Base-by-base conservation (phyloP, 2,113 vertebrate species). In the Pollachius pollachius region DNA sequence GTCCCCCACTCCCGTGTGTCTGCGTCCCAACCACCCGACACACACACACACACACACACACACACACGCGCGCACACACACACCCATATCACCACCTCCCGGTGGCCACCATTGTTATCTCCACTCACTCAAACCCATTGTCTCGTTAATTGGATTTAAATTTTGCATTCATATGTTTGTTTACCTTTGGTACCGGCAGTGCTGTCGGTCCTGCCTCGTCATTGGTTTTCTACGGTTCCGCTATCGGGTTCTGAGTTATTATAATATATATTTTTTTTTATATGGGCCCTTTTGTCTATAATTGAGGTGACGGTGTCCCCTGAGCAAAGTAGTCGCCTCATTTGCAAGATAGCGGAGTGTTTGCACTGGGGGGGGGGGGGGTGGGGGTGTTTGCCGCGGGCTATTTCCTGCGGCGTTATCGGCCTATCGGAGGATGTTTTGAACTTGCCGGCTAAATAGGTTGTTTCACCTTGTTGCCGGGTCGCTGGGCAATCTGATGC, bases 61-160 rank as follows among this genome's bases (percentile, higher is more conserved):
- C 27, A 2, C 27, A 27, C 27, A 27, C n/a, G 4, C 27, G 4
- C 27, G 4, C 2, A 27, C 27, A 27, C 27, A 27, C 27, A 27
- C 27, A 27, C 27, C 2, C 27, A 27, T 4, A 27, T 74, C 67
- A 70, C 1, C 37, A 64, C 15, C 30, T 21, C 5, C 34, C 52
- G 60, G 60, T 57, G 23, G 73, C 77, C 57, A 56, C 74, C 75
- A 30, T 54, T 52, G 76, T 79, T 75, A 74, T 75, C 77, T 71
- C 64, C 72, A 5, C 34, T 68, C 63, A 75, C 81, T 79, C 74
- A 79, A 76, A 72, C 76, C 73, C 37, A 27, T 16, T 60, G 61
- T 61, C 73, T 56, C 52, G 34, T 52, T 41, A 64, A 56, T 52
- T 16, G 69, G 69, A 73, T 77, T 70, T 85, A 64, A 75, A 85